These are phyloP conservation scores for Perca fluviatilis DNA, from an alignment of 2,113 vertebrate species.

Conservation along the genomic window DNA sequence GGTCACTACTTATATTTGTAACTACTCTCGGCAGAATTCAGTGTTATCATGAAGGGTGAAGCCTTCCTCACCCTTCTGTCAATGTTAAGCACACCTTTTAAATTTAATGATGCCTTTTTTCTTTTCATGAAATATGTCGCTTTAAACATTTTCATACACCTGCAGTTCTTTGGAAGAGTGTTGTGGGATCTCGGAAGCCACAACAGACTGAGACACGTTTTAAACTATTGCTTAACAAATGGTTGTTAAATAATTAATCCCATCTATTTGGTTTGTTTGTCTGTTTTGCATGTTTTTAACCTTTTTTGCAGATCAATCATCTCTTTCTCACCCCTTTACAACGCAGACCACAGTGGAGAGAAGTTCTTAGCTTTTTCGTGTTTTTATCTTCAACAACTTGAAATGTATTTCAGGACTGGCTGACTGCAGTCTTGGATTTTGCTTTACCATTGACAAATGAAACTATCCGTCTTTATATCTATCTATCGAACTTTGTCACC, in stretches of 20 bases:
- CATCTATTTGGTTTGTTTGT: slow-evolving; percentile 1
- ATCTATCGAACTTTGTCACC: background rate
- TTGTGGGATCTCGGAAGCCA: background rate
- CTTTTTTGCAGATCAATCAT: background rate
- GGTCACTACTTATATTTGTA: slow-evolving; percentile 69
- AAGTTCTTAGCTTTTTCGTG: slow-evolving; percentile 1
- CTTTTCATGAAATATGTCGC: background rate
- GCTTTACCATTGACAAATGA: slow-evolving; percentile 5
- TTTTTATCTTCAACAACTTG: slow-evolving; percentile 14
- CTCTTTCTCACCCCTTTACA: background rate
- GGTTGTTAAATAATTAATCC: background rate
- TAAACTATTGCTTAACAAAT: slow-evolving; percentile 3
- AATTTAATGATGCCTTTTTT: slow-evolving; percentile 25
- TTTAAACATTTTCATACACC: slow-evolving; percentile 6
- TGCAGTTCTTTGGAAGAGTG: background rate
- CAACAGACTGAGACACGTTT: background rate
- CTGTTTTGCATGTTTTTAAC: background rate
- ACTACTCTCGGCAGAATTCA: slow-evolving; percentile 64
- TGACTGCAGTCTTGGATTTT: slow-evolving; percentile 7
- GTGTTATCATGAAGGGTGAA: slow-evolving; percentile 63
- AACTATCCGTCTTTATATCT: background rate
- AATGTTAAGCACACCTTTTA: slow-evolving; percentile 49
- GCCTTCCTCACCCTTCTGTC: slow-evolving; percentile 56
- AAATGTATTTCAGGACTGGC: background rate
- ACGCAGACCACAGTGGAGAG: background rate